Evolutionary conservation across 2,888 invertebrate genomes (phyloP), one percentile per base, ranked within the genome.

Genomic region (Orthonevra nobilis): DNA sequence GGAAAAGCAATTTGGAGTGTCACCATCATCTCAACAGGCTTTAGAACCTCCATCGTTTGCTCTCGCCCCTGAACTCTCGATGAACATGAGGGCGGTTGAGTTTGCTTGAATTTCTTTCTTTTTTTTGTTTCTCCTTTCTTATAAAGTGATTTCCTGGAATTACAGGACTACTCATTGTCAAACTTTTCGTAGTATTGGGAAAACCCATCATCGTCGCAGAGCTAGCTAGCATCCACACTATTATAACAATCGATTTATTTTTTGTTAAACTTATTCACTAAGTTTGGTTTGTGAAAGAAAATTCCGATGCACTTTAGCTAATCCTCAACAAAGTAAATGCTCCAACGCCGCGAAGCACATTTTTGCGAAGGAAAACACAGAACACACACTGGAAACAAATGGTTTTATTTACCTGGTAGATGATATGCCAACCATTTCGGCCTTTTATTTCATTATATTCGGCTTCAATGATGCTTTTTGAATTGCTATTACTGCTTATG

Each of bases 391-490:
- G 15, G 60, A 17, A n/a, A 40, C 40, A 20, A 20, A 30, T 30
- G 68, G 32, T 38, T 60, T 69, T 50, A 70, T 46, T 81, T 90
- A 95, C 95, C 92, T 94, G 93, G 89, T 92, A 95, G 82, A 93
- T 89, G 82, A 90, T 88, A 81, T 91, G 89, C 95, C 95, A 95
- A 82, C 92, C 92, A 86, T 91, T 91, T 85, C 91, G 92, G 83
- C 91, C 90, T 85, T 92, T 92, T 84, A 95, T 92, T 86, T 93
- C 92, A 84, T 90, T 89, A 89, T 93, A 95, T 89, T 95, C 94
- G 56, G 91, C 91, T 89, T 94, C 94, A 82, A 95, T 84, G 82
- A 95, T 84, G 60, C 75, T 83, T 36, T 77, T 69, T 30, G 48
- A 66, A 23, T 72, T 82, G 58, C 79, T 81, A 63, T 74, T 81